These are phyloP conservation scores for Cephus pulcher DNA, from an alignment of 2,888 invertebrate species.

Conservation along the genomic window DNA sequence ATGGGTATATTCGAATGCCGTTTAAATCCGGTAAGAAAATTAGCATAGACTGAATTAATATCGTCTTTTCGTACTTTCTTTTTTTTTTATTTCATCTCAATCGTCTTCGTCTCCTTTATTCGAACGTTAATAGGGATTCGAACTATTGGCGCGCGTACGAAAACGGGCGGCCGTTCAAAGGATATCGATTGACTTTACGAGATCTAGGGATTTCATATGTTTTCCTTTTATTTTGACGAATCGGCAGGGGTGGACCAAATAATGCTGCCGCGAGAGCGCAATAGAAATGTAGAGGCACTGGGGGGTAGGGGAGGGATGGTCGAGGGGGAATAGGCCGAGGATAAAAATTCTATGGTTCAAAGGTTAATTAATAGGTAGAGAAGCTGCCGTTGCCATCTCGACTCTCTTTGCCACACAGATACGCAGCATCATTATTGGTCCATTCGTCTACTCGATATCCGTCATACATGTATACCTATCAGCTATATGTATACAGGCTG, in stretches of 20 bases:
- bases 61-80: neutral
- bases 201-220: neutral
- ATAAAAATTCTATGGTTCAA: constrained; percentile 21
- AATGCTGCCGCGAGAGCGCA: neutral
- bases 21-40: neutral
- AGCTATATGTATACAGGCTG: neutral
- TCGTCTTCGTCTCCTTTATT: neutral
- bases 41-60: neutral
- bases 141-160: neutral
- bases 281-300: neutral
- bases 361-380: constrained; percentile 26
- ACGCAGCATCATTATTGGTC: constrained; percentile 23
- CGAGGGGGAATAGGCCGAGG: neutral
- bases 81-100: neutral
- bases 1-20: neutral
- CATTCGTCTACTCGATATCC: constrained; percentile 21
- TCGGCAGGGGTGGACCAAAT: neutral
- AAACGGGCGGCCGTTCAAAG: neutral
- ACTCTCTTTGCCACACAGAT: constrained; percentile 17
- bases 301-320: neutral
- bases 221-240: neutral
- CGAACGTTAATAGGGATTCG: neutral
- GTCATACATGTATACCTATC: neutral
- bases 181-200: neutral
- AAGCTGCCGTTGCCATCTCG: constrained; percentile 17